Conservation (phyloP, 2,888 invertebrate genomes). For the Pegoplata infirma region DNA sequence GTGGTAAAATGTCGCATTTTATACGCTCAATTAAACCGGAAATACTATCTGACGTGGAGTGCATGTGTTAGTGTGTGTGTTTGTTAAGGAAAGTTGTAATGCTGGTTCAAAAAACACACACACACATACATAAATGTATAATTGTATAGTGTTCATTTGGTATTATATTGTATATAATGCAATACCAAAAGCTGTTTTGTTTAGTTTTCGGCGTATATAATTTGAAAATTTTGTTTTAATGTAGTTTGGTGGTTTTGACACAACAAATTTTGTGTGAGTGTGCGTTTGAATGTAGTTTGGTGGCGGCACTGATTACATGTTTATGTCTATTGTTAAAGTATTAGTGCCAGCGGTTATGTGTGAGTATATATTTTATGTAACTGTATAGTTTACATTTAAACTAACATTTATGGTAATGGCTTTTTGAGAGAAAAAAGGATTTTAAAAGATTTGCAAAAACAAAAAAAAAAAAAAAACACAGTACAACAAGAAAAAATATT, state of each 20-base stretch:
- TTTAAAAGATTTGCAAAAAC: neutral
- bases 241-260: slow-evolving; percentile 35
- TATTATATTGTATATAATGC: neutral
- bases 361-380: neutral
- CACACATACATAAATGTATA: slow-evolving; percentile 28
- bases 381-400: slow-evolving; percentile 15
- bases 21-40: slow-evolving; percentile 51
- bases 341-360: neutral
- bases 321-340: neutral
- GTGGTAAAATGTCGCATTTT: slow-evolving; percentile 51
- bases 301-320: slow-evolving; percentile 37
- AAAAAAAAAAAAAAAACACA: no score
- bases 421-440: neutral
- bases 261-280: slow-evolving; percentile 49
- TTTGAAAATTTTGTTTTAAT: slow-evolving; percentile 41
- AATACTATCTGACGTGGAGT: slow-evolving; percentile 29
- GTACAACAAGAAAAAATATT: no score
- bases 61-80: neutral
- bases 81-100: slow-evolving; percentile 35
- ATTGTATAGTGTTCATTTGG: slow-evolving; percentile 20
- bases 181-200: slow-evolving; percentile 30
- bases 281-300: no score
- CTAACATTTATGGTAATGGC: slow-evolving; percentile 2
- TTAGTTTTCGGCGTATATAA: slow-evolving; percentile 18
- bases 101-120: no score